Base-by-base conservation (phyloP, 2,797 vertebrate genomes). In the Bradypodion ventrale region DNA sequence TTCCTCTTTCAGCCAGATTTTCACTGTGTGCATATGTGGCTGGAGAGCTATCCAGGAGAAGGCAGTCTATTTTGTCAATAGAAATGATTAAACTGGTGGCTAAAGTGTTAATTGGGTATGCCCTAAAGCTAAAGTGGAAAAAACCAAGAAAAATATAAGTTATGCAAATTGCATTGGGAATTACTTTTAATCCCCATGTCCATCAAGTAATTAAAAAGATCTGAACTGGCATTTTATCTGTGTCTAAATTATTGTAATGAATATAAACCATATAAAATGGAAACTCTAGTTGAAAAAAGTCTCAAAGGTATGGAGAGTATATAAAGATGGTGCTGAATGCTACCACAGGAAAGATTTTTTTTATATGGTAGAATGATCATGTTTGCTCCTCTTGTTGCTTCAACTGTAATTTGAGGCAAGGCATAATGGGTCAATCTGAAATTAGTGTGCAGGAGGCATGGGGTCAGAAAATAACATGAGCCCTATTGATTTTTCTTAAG, bases 401-500 rank as follows among this genome's bases (percentile, higher is more conserved):
- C 84, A 88, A 78, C 77, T 88, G 84, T 78, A 91, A 89, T 70
- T 87, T 56, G 84, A 78, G 87, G 60, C 42, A 85, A 74, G 69
- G 75, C 93, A 91, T 86, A 94, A 91, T 37, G 2, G 90, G 65
- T 88, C 91, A 93, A 90, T 6, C 68, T 88, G 79, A 94, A 95
- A 93, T 93, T 92, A 93, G 87, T 12, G n/a, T 91, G 88, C 77
- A 87, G 88, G 76, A 92, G 87, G 91, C 73, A 65, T 78, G 95
- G 83, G 90, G 49, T 89, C 86, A 82, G 85, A 92, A 92, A 92
- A 93, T 77, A 90, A 88, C 90, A 92, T 92, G 92, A 90, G 37
- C 1, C 0, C 42, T 92, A 96, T 94, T 94, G 95, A 96, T 96
- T 96, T 95, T 94, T 87, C 84, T 90, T 93, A 95, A 96, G 94